A percentile compares a stretch with the other conserved stretches of the same genome.
Evolutionary conservation across 23 tunicate species (phyloP).

Genomic region (Corella eumyota): DNA sequence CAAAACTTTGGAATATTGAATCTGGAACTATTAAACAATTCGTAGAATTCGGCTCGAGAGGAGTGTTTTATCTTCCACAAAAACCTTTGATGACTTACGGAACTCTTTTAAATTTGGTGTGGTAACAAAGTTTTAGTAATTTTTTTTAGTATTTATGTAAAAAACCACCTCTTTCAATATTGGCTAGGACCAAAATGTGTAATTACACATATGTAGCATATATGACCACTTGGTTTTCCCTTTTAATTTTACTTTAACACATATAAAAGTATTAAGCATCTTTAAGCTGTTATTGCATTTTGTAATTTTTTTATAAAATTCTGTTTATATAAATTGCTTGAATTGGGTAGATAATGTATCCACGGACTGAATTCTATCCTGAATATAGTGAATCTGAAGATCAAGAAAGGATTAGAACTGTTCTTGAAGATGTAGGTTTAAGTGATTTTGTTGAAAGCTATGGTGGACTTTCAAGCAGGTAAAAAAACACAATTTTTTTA

Average conservation of each 20-base stretch:
- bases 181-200: too few relatives aligned
- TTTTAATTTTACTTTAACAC: too few relatives aligned
- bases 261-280: too few relatives aligned
- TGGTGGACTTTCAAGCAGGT: slow-evolving; percentile 41
- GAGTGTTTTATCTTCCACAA: slow-evolving; percentile 82
- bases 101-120: slow-evolving; percentile 56
- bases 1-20: slow-evolving; percentile 36
- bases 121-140: neutral
- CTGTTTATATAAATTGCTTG: neutral
- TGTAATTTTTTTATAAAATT: too few relatives aligned
- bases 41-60: slow-evolving; percentile 39
- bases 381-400: slow-evolving; percentile 15
- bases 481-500: neutral
- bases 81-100: slow-evolving; percentile 70
- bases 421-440: slow-evolving; percentile 58
- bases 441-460: slow-evolving; percentile 23
- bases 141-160: neutral
- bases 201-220: too few relatives aligned
- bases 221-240: too few relatives aligned
- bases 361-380: slow-evolving; percentile 12
- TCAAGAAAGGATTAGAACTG: slow-evolving; percentile 10
- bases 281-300: too few relatives aligned
- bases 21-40: slow-evolving; percentile 28
- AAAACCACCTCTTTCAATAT: too few relatives aligned
- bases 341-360: slow-evolving; percentile 28